These are phyloP conservation scores for Drosophila demipolita DNA, from an alignment of 2,888 invertebrate genomes.

Conservation along the genomic window DNA sequence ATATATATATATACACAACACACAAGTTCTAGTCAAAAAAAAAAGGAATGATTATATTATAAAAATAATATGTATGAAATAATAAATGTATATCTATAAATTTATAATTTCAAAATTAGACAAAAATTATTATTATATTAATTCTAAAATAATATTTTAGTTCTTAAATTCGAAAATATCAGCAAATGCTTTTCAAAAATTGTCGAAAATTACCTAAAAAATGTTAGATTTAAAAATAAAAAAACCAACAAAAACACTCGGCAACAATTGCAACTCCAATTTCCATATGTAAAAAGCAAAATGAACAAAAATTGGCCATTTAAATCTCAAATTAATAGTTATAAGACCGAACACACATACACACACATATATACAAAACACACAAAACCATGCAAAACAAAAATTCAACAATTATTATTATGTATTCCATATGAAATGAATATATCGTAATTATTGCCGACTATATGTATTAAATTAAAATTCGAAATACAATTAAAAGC, in stretches of 20 bases:
- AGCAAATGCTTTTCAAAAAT: conserved; percentile 57
- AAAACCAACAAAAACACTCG: conserved; percentile 29
- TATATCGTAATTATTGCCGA: conserved; percentile 74
- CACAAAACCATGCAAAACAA: conserved; percentile 24
- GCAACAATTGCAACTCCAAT: conserved; percentile 26
- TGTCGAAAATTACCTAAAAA: conserved; percentile 32
- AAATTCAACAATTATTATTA: conserved; percentile 62
- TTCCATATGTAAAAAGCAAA: conserved; percentile 48
- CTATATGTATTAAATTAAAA: conserved; percentile 75
- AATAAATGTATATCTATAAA: conserved; percentile 49
- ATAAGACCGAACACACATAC: conserved; percentile 33
- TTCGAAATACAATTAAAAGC: conserved; percentile 79
- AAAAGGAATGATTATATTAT: conserved; percentile 59
- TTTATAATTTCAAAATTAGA: conserved; percentile 75
- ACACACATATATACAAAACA: conserved; percentile 18
- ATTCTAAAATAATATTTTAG: conserved; percentile 66
- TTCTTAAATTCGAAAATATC: conserved; percentile 64
- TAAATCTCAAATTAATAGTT: conserved; percentile 34
- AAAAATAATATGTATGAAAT: conserved; percentile 50
- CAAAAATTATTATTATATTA: conserved; percentile 75
- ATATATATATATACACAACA: conserved; percentile 28
- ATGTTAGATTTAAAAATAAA: conserved; percentile 59
- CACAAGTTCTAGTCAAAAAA: conserved; percentile 75
- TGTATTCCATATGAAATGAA: conserved; percentile 67
- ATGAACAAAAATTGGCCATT: conserved; percentile 36